phyloP scores from a whole-genome alignment of 2,113 vertebrate genomes.

The Xiphophorus maculatus region DNA sequence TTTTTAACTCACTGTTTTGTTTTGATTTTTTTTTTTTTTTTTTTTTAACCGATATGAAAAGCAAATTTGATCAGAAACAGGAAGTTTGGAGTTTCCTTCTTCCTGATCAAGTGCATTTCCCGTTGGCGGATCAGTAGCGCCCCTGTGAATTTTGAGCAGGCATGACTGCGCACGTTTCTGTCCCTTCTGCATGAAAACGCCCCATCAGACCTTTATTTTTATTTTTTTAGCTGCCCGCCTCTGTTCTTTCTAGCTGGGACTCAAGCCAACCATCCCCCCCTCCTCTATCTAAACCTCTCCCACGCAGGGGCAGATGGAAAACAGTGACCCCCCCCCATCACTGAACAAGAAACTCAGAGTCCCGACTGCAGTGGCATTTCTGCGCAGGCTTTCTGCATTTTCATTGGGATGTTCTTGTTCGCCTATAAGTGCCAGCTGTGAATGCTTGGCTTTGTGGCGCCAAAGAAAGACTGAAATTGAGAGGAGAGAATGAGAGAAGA shows the following conservation, averaged over 20 bases:
- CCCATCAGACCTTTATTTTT: slow-evolving; percentile 48
- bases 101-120: no score
- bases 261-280: slow-evolving; percentile 43
- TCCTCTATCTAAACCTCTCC: slow-evolving; percentile 47
- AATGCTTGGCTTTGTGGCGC: slow-evolving; percentile 69
- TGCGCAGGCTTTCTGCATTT: slow-evolving; percentile 48
- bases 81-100: background rate
- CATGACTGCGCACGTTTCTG: slow-evolving; percentile 57
- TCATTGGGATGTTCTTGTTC: slow-evolving; percentile 58
- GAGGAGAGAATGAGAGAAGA: slow-evolving; percentile 40
- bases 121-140: background rate
- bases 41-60: background rate
- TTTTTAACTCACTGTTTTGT: no score
- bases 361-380: slow-evolving; percentile 55
- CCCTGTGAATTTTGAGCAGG: slow-evolving; percentile 32
- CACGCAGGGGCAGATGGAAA: slow-evolving; percentile 57
- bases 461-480: slow-evolving; percentile 62
- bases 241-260: slow-evolving; percentile 41
- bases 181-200: slow-evolving; percentile 37
- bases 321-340: slow-evolving; percentile 56
- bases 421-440: slow-evolving; percentile 40
- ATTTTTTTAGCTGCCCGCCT: slow-evolving; percentile 29
- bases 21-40: background rate
- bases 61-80: background rate
- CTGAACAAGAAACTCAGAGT: slow-evolving; percentile 42